Base-by-base conservation (phyloP, 1,140 invertebrate genomes). In the Pygmarrhopalites habei region DNA sequence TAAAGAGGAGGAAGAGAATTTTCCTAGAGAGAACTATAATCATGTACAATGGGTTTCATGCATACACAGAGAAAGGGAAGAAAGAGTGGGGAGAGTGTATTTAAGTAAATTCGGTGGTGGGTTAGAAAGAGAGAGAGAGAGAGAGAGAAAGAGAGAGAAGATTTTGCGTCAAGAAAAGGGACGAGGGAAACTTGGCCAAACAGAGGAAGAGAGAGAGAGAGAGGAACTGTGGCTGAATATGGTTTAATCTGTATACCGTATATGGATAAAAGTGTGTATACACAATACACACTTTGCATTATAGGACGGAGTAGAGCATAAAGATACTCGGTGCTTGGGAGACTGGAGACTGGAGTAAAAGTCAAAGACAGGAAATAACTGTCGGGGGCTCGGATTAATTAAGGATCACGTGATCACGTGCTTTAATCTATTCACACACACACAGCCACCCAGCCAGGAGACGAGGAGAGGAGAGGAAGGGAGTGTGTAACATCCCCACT, bases 351-450 rank as follows among this genome's bases (percentile, higher is more conserved):
- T 26, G 23, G 30, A 25, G 29, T 28, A 26, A 23, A 19, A 52
- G 49, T 52, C 53, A 56, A 56, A 56, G 53, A 56, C 53, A 56
- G 53, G 53, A 56, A 56, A 56, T 56, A 56, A 56, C 53, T 56
- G 53, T 56, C 53, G 53, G 53, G 51, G 35, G 53, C 30, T 56
- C 35, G 53, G 53, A 56, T 56, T 56, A 56, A 56, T 56, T 56
- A 56, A 56, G 53, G n/a, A n/a, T n/a, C n/a, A n/a, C n/a, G n/a
- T n/a, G n/a, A 56, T 56, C 35, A 56, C 53, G 53, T 56, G 29
- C 53, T 56, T 41, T 56, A 56, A 56, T 56, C 53, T 56, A 39
- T 56, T 56, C 53, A 56, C 53, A 56, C 53, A 56, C n/a, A n/a
- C n/a, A n/a, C n/a, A n/a, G n/a, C n/a, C n/a, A n/a, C n/a, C n/a